These are phyloP conservation scores for Syngnathoides biaculeatus DNA, from an alignment of 2,113 vertebrate genomes.

Conservation along the genomic window DNA sequence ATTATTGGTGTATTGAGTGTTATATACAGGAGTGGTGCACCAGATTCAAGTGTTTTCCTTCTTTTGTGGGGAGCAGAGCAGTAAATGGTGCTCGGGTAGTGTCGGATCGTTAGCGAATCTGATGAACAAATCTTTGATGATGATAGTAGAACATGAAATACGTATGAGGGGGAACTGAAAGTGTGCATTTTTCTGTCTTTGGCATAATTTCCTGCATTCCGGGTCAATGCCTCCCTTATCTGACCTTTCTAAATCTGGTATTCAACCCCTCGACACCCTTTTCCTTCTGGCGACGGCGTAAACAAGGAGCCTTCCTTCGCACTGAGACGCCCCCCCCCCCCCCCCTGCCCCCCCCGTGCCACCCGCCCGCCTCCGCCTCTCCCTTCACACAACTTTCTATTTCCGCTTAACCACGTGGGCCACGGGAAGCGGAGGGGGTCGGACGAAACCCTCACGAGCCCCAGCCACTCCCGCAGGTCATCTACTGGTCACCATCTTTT, in stretches of 20 bases:
- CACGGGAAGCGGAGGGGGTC: slow-evolving; percentile 51
- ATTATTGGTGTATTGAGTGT: no score
- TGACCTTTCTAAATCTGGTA: slow-evolving; percentile 50
- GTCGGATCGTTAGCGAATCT: no score
- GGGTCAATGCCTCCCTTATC: slow-evolving; percentile 37
- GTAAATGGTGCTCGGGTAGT: no score
- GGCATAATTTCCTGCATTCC: slow-evolving; percentile 3
- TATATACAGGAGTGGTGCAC: no score
- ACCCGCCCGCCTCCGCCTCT: background rate
- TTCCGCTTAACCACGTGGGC: slow-evolving; percentile 46
- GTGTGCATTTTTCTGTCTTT: background rate
- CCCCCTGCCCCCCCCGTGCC: background rate
- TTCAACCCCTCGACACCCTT: slow-evolving; percentile 50
- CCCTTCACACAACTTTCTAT: slow-evolving; percentile 38
- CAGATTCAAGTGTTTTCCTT: no score
- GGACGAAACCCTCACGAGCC: slow-evolving; percentile 28
- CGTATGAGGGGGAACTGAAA: background rate
- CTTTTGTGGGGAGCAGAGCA: no score
- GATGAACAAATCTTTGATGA: no score
- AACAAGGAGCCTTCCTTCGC: slow-evolving; percentile 49
- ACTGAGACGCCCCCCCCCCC: slow-evolving; percentile 19
- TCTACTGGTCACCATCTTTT: slow-evolving; percentile 45
- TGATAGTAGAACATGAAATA: background rate
- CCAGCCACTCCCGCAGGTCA: slow-evolving; percentile 44
- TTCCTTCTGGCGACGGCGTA: slow-evolving; percentile 57